A percentile compares a stretch with the other conserved stretches of the same genome.
phyloP scores from a whole-genome alignment of 2,797 vertebrate genomes.

The Picus viridis region DNA sequence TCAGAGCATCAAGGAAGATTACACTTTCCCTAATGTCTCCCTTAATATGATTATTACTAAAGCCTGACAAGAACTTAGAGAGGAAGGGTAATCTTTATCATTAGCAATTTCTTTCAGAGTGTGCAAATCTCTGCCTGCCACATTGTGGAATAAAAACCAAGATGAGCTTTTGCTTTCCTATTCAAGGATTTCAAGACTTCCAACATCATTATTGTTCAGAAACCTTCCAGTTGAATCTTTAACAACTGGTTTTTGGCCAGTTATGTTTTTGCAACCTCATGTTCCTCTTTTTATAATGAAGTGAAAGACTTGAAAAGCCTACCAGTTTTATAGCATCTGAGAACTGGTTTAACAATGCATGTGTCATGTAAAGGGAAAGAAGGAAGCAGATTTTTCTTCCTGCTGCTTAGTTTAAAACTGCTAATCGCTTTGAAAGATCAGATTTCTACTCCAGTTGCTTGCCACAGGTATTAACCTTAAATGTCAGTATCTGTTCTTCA shows the following conservation, averaged over 20 bases:
- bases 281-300: neutral
- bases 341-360: neutral
- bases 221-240: neutral
- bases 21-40: neutral
- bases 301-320: neutral
- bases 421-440: neutral
- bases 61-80: neutral
- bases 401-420: neutral
- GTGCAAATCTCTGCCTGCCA: neutral
- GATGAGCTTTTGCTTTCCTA: neutral
- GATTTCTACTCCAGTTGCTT: neutral
- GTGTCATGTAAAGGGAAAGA: accelerated
- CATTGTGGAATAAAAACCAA: neutral
- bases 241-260: neutral
- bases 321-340: neutral
- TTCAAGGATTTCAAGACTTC: neutral
- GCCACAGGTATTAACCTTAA: neutral
- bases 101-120: neutral
- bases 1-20: neutral
- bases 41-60: neutral
- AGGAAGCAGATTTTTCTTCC: neutral
- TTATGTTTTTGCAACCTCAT: neutral
- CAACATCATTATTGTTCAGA: neutral
- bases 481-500: neutral
- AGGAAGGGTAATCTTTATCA: neutral